phyloP scores from a whole-genome alignment of 2,797 vertebrate species.

The Aldrovandia affinis region DNA sequence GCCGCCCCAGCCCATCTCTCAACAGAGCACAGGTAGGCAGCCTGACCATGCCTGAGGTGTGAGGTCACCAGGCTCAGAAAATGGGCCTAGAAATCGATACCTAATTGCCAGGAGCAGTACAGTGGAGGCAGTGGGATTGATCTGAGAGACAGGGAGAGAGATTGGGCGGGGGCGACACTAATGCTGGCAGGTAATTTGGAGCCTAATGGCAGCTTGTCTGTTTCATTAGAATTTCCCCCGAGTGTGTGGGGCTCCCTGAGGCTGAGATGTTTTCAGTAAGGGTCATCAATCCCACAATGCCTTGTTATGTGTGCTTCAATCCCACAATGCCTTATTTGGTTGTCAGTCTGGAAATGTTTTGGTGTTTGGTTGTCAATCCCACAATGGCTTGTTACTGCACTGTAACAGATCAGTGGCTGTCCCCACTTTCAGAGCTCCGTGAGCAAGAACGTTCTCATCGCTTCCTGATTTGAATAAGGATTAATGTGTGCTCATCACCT shows the following conservation, averaged over 20 bases:
- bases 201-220: constrained; percentile 64
- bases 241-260: neutral
- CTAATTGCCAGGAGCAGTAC: constrained; percentile 54
- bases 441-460: neutral
- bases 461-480: constrained; percentile 2
- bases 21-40: neutral
- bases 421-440: neutral
- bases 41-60: neutral
- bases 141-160: constrained; percentile 14
- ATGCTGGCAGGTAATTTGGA: constrained; percentile 75
- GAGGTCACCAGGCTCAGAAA: constrained; percentile 41
- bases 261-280: neutral
- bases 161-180: constrained; percentile 65
- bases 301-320: constrained; percentile 74
- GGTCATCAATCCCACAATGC: constrained; percentile 63
- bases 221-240: constrained; percentile 51
- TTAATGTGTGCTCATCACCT: constrained; percentile 55
- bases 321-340: constrained; percentile 44
- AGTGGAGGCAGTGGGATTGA: neutral
- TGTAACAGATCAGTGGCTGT: constrained; percentile 30
- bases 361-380: constrained; percentile 72
- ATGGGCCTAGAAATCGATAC: constrained; percentile 54
- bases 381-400: constrained; percentile 53
- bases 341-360: constrained; percentile 67
- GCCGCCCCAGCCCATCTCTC: neutral